Evolutionary conservation across 23 tunicate genomes (phyloP).

Genomic region (Ciona savignyi): DNA sequence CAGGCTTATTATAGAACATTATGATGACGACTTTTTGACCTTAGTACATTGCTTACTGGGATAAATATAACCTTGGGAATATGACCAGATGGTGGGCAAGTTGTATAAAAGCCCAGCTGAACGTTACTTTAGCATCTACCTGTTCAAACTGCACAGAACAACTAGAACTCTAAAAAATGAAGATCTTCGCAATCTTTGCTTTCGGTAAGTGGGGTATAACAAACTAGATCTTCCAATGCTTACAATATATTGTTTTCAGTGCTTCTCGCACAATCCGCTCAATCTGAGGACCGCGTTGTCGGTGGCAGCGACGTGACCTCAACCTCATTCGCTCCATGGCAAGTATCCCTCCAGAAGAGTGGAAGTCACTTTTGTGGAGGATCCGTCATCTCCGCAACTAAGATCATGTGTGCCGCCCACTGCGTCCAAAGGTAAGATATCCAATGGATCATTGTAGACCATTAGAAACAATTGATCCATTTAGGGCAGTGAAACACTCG

Average conservation of each 20-base stretch:
- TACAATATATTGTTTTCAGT: neutral
- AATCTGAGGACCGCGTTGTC: neutral
- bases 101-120: neutral
- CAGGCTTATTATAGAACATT: no score
- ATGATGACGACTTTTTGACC: no score
- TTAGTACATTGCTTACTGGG: no score
- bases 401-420: conserved; percentile 58
- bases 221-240: no score
- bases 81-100: neutral
- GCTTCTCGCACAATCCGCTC: neutral
- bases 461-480: no score
- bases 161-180: neutral
- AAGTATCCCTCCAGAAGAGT: conserved; percentile 44
- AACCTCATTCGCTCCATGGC: conserved; percentile 42
- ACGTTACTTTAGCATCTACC: neutral
- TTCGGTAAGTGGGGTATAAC: neutral
- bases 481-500: no score
- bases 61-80: neutral
- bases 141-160: neutral
- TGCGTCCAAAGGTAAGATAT: conserved; percentile 33
- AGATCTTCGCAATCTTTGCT: neutral
- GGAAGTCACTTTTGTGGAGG: conserved; percentile 63
- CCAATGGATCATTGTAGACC: no score
- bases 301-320: neutral
- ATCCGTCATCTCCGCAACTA: conserved; percentile 41